Base-by-base conservation (phyloP, 2,113 vertebrate species). In the Aegypius monachus region DNA sequence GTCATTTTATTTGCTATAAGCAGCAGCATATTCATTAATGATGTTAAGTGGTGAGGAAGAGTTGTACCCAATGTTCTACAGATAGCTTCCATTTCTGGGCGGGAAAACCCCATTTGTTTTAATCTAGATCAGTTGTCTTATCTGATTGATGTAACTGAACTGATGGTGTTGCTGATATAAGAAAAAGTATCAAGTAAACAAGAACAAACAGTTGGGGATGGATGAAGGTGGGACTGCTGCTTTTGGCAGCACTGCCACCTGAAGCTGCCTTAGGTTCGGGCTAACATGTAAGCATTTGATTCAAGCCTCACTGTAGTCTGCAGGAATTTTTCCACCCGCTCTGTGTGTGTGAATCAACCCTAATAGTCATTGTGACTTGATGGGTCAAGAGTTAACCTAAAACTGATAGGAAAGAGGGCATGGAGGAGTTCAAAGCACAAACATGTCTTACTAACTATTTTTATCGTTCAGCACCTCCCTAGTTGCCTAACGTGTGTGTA, bases 101-200 rank as follows among this genome's bases (percentile, higher is more conserved):
- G 22, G 2, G 12, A 38, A 53, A 50, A 58, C 34, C 1, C 0
- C 15, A 43, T 0, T 21, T 74, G 11, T 47, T 68, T 58, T 67
- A 59, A 15, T 71, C 27, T 77, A 23, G 7, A 62, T 63, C 25
- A 16, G 19, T 80, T 86, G 27, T 29, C 18, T 62, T 23, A 47
- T 71, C 20, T 68, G 52, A 50, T 16, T 65, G 18, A 48, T 63
- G 9, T 83, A 40, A 62, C 27, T 52, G 52, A 58, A 62, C 34
- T 48, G 42, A 20, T 75, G 32, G 5, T 72, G 38, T 85, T 85
- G 26, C 52, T 86, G 52, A 48, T 63, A 11, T 0, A 43, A 56
- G 71, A 67, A 71, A 23, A 91, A 40, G 3, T n/a, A 25, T 62
- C 20, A 77, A 40, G 21, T 48, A 45, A 77, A 34, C 25, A 53